phyloP scores from a whole-genome alignment of 2,888 invertebrate species.

The Baccha elongata region DNA sequence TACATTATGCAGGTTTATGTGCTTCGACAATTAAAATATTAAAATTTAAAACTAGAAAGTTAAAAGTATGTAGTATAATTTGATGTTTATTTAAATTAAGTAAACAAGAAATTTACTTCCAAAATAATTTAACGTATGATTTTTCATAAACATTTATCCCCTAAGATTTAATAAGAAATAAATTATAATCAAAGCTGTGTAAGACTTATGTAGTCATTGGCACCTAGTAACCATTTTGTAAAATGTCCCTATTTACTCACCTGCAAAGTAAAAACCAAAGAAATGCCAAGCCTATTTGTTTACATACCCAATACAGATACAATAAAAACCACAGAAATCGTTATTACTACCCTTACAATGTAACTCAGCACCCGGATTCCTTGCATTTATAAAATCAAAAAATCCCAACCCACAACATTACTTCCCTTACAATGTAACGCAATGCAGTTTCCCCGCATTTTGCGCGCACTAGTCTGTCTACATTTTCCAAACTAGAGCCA shows the following conservation, averaged over 20 bases:
- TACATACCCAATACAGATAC: neutral
- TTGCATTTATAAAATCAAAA: neutral
- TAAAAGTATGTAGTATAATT: too few relatives aligned
- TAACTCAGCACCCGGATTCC: slow-evolving; percentile 9
- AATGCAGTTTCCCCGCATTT: slow-evolving; percentile 67
- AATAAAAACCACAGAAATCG: neutral
- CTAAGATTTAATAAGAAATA: too few relatives aligned
- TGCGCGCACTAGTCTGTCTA: slow-evolving; percentile 41
- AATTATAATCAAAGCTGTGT: too few relatives aligned
- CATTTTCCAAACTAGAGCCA: slow-evolving; percentile 24
- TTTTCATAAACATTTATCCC: too few relatives aligned
- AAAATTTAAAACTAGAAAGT: too few relatives aligned
- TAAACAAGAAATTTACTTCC: too few relatives aligned
- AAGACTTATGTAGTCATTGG: slow-evolving; percentile 19
- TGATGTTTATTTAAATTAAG: too few relatives aligned
- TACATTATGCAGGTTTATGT: too few relatives aligned
- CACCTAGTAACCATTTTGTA: slow-evolving; percentile 1
- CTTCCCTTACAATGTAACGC: slow-evolving; percentile 46
- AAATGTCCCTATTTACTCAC: neutral
- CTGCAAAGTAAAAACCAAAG: neutral
- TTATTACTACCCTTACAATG: slow-evolving; percentile 60
- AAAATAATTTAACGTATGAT: too few relatives aligned
- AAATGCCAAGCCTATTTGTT: slow-evolving; percentile 21
- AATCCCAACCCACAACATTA: neutral
- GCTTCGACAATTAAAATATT: too few relatives aligned